These are phyloP conservation scores for Aelia acuminata DNA, from an alignment of 2,888 invertebrate genomes.

Conservation along the genomic window DNA sequence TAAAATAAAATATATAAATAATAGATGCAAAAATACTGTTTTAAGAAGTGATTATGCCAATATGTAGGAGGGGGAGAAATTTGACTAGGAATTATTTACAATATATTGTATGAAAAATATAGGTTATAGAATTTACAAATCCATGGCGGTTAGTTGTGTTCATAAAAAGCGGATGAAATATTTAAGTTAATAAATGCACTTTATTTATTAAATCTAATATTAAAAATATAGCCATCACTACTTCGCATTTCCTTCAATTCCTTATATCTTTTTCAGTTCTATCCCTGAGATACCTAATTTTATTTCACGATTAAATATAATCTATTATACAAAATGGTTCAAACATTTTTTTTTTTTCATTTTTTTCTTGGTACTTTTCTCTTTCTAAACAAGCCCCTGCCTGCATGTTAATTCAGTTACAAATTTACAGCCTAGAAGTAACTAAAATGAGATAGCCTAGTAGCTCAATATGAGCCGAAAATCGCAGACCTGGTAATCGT, in stretches of 20 bases:
- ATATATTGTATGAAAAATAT: conserved; percentile 34
- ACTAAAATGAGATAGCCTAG: conserved; percentile 57
- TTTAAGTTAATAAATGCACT: conserved; percentile 58
- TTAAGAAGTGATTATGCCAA: conserved; percentile 7
- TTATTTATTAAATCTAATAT: conserved; percentile 47
- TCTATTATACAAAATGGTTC: conserved; percentile 48
- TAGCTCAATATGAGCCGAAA: conserved; percentile 55
- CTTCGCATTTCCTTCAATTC: conserved; percentile 41
- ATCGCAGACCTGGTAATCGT: conserved; percentile 4
- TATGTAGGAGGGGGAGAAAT: neutral
- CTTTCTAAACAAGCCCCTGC: conserved; percentile 46
- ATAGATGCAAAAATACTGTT: conserved; percentile 41
- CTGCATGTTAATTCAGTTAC: conserved; percentile 57
- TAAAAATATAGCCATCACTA: conserved; percentile 52
- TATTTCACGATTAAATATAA: conserved; percentile 44
- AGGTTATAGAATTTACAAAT: conserved; percentile 55
- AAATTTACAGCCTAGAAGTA: conserved; percentile 51
- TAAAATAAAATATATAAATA: conserved; percentile 36
- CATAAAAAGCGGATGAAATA: conserved; percentile 45
- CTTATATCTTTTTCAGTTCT: conserved; percentile 50
- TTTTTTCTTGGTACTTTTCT: neutral
- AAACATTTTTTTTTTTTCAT: conserved; percentile 12
- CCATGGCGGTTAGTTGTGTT: conserved; percentile 57
- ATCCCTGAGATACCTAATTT: conserved; percentile 59
- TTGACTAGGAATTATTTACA: conserved; percentile 57